Evolutionary conservation across 1,140 invertebrate species (phyloP).

Genomic region (Diorhabda carinulata): DNA sequence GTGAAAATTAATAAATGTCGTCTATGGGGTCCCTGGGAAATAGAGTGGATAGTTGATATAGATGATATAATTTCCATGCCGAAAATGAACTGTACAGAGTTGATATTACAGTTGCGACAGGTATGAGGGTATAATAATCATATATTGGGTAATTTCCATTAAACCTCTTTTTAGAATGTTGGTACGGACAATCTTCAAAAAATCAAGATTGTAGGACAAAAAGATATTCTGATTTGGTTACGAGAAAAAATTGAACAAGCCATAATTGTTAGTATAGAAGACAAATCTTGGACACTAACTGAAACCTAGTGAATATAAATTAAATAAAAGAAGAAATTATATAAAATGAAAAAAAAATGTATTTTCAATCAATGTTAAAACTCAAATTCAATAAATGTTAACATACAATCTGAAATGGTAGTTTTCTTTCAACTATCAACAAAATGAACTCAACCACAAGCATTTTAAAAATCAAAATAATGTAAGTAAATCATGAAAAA

Average conservation of each 20-base stretch:
- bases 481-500: too few species aligned
- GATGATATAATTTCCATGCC: constrained; percentile 71
- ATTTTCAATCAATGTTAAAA: too few species aligned
- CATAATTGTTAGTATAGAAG: constrained; percentile 66
- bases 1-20: constrained; percentile 68
- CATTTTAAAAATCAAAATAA: too few species aligned
- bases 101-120: constrained; percentile 71
- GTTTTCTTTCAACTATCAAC: too few species aligned
- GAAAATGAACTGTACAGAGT: constrained; percentile 57
- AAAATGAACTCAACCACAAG: too few species aligned
- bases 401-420: too few species aligned
- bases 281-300: constrained; percentile 51
- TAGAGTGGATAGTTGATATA: constrained; percentile 72
- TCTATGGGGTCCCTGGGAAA: constrained; percentile 68
- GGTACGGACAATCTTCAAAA: constrained; percentile 25
- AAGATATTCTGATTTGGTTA: constrained; percentile 66
- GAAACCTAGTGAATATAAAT: constrained; percentile 12
- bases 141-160: neutral
- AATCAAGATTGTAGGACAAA: constrained; percentile 60
- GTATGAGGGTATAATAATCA: constrained; percentile 45
- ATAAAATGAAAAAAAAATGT: too few species aligned
- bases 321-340: too few species aligned
- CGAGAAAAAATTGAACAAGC: constrained; percentile 69
- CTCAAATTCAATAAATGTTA: too few species aligned
- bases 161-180: constrained; percentile 30